These are phyloP conservation scores for Helicolenus hilgendorfi DNA, from an alignment of 2,797 vertebrate species.

Conservation along the genomic window DNA sequence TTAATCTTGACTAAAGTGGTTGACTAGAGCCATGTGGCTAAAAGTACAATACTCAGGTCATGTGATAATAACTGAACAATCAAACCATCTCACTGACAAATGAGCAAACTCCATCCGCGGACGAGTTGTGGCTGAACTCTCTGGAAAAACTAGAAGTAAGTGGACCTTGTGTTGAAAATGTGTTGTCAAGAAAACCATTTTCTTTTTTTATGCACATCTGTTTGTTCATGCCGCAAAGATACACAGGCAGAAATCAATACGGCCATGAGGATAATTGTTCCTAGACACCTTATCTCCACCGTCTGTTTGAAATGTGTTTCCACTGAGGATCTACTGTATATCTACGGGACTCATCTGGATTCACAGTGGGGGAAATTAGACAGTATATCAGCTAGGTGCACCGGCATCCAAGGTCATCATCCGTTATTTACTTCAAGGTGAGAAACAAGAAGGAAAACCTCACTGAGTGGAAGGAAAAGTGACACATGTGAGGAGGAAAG, in stretches of 20 bases:
- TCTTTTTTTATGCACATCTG: background rate
- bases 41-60: background rate
- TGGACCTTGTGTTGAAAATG: background rate
- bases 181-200: background rate
- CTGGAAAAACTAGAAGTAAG: background rate
- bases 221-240: background rate
- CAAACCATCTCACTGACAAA: background rate
- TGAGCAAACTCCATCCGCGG: background rate
- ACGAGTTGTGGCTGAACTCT: background rate
- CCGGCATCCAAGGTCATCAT: constrained; percentile 14
- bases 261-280: background rate
- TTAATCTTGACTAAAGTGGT: background rate
- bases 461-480: constrained; percentile 14
- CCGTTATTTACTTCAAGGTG: constrained; percentile 48
- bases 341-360: constrained; percentile 37
- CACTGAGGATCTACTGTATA: background rate
- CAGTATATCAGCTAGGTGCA: background rate
- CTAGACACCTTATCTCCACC: background rate
- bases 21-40: background rate
- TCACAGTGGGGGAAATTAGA: background rate
- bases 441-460: constrained; percentile 18
- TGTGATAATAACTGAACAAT: background rate
- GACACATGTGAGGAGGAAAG: constrained; percentile 9
- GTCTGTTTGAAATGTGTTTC: background rate
- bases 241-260: background rate